Evolutionary conservation across 92 coral and sea anemone genomes (phyloP), one percentile per base, ranked within the genome.

Genomic region (Virgularia gustaviana): DNA sequence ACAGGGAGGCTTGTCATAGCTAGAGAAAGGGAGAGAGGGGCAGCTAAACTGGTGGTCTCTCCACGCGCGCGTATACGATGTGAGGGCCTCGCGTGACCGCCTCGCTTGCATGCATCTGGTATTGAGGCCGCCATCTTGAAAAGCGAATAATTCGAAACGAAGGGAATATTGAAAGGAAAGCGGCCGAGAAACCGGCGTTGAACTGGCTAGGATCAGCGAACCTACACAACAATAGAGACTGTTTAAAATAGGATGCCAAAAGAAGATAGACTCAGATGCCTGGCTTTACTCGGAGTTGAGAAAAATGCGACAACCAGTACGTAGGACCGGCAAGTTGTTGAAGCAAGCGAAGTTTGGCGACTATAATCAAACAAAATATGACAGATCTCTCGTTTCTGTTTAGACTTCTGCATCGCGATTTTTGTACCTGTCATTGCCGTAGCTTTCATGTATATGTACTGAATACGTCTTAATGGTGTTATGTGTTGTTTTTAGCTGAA

Each of bases 241-340:
- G 75, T 59, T 45, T 37, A 29, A 20, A 68, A 78, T 59, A 94
- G 82, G 80, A 94, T 94, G 99, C 99, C 99, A 68, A 94, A 89
- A 82, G 99, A 89, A 82, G 96, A 90, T 45, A 90, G 82, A 85
- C 88, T 83, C 63, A 92, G 90, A 76, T 80, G 70, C 78, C 85
- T 87, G 80, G 90, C 84, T 86, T 71, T 83, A 75, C 89, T 94
- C 41, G 91, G 90, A 73, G 81, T 94, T 49, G 96, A 87, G 51
- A 85, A 63, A 66, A 84, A 77, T 70, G 83, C 96, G 57, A 65
- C 90, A 2, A 88, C 89, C 79, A 87, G 96, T 92, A 94, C 65
- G 99, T 87, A n/a, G n/a, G n/a, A n/a, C n/a, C n/a, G n/a, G n/a
- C n/a, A n/a, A n/a, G n/a, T n/a, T n/a, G n/a, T n/a, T n/a, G n/a